A percentile compares a stretch with the other conserved stretches of the same genome.
phyloP scores from a whole-genome alignment of 2,113 vertebrate species.

The Zosterops hypoxanthus region DNA sequence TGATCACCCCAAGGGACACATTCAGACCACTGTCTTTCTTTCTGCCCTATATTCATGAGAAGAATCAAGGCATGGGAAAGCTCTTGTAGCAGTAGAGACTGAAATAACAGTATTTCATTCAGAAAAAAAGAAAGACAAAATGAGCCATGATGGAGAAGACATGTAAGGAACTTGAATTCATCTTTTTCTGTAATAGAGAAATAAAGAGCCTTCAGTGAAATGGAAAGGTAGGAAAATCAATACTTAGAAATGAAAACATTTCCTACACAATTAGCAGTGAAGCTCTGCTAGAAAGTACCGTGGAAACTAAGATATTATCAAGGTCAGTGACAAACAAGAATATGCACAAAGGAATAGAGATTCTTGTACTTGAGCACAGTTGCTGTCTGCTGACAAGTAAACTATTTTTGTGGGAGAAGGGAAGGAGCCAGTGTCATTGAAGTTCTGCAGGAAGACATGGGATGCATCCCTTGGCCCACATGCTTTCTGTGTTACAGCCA shows the following conservation, averaged over 20 bases:
- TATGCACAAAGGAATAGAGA: background rate
- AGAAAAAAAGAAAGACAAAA: background rate
- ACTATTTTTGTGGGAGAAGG: background rate
- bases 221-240: background rate
- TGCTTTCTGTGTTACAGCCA: rapidly evolving
- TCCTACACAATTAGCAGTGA: background rate
- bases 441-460: background rate
- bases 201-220: background rate
- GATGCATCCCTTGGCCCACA: background rate
- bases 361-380: background rate
- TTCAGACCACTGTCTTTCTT: background rate
- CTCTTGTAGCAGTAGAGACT: background rate
- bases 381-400: background rate
- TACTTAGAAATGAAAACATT: background rate
- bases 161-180: background rate
- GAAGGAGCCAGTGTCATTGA: background rate
- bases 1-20: background rate
- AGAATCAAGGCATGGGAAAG: background rate
- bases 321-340: background rate
- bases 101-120: background rate
- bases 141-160: background rate
- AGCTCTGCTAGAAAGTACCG: background rate
- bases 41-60: background rate
- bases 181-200: background rate
- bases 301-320: background rate